Percentiles rank a stretch among this genome's conserved stretches.
Conservation (phyloP, 2,888 invertebrate species). For the Rhamphomyia laevipes region DNA sequence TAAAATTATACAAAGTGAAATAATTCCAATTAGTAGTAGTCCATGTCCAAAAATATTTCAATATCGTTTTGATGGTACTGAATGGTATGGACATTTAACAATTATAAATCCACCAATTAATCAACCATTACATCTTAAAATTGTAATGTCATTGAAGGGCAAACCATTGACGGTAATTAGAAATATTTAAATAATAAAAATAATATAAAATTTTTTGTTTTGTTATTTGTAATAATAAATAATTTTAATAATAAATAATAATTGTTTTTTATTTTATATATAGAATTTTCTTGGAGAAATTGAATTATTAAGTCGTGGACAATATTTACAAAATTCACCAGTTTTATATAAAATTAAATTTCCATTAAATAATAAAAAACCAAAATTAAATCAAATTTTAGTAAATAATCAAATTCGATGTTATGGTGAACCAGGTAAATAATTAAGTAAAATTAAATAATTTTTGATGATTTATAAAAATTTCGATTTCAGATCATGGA, state of each 20-base stretch:
- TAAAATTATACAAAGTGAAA: slow-evolving; percentile 20
- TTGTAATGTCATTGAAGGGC: slow-evolving; percentile 31
- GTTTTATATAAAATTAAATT: slow-evolving; percentile 46
- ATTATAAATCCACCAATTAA: slow-evolving; percentile 28
- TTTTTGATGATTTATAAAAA: neutral
- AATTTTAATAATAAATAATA: neutral
- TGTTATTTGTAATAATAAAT: neutral
- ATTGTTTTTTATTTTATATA: slow-evolving; percentile 10
- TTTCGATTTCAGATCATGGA: slow-evolving; percentile 23
- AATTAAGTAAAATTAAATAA: neutral
- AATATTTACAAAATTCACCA: slow-evolving; percentile 29
- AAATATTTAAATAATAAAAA: neutral
- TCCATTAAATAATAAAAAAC: slow-evolving; percentile 45
- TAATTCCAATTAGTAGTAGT: slow-evolving; percentile 29
- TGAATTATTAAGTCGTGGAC: slow-evolving; percentile 39
- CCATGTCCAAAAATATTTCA: slow-evolving; percentile 35
- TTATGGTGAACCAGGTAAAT: slow-evolving; percentile 43
- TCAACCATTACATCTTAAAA: slow-evolving; percentile 25
- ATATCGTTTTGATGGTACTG: slow-evolving; percentile 36
- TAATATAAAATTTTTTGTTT: neutral
- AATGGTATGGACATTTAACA: slow-evolving; percentile 37
- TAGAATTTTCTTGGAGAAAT: slow-evolving; percentile 49
- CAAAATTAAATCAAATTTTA: slow-evolving; percentile 44
- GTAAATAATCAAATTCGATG: slow-evolving; percentile 48
- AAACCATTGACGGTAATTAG: slow-evolving; percentile 29